Conservation (phyloP, 2,113 vertebrate species). For the Piprites chloris region DNA sequence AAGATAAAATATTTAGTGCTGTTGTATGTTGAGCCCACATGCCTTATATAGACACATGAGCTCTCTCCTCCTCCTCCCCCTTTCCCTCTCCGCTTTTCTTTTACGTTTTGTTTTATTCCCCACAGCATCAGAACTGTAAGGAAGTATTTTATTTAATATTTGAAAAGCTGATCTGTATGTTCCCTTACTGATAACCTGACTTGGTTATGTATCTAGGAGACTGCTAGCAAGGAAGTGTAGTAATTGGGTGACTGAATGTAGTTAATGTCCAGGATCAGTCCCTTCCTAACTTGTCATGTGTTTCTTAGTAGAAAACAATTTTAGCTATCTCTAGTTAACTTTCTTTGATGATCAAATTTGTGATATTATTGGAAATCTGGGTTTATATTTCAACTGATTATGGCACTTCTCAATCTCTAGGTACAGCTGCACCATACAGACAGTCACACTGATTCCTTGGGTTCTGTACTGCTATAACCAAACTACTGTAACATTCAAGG, state of each 20-base stretch:
- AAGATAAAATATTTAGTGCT: conserved; percentile 58
- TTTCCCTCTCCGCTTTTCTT: neutral
- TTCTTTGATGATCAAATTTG: neutral
- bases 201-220: neutral
- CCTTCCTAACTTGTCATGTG: neutral
- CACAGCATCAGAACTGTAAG: neutral
- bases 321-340: neutral
- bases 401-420: neutral
- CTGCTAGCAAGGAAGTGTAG: neutral
- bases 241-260: neutral
- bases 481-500: neutral
- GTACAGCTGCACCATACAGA: neutral
- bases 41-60: neutral
- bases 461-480: neutral
- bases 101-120: neutral
- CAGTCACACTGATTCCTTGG: neutral
- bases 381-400: neutral
- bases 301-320: neutral
- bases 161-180: neutral
- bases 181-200: neutral
- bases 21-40: conserved; percentile 8
- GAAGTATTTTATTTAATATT: neutral
- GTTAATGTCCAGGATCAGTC: neutral
- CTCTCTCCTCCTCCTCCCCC: neutral
- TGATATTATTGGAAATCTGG: neutral